Conservation (phyloP, 2,888 invertebrate genomes). For the Acanthosepion esculentum region DNA sequence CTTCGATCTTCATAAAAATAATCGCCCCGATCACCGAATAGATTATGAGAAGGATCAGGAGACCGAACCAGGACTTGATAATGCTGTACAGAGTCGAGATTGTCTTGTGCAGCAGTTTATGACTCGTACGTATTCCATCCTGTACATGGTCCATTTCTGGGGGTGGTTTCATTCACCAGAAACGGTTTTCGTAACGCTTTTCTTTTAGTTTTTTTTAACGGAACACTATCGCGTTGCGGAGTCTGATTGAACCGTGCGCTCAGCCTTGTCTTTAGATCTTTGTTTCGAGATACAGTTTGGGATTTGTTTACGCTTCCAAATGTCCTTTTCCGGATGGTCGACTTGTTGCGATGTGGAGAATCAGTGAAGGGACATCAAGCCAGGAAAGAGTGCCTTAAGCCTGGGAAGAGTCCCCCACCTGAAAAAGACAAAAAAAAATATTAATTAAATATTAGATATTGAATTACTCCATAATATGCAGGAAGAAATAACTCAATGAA, state of each 20-base stretch:
- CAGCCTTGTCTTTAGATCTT: too few relatives aligned
- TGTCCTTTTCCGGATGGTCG: too few relatives aligned
- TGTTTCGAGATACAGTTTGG: too few relatives aligned
- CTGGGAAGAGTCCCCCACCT: slow-evolving; percentile 22
- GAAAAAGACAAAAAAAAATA: neutral
- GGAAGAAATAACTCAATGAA: too few relatives aligned
- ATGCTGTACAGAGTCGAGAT: neutral
- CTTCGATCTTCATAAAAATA: slow-evolving; percentile 87
- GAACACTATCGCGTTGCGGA: too few relatives aligned
- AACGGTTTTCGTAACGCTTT: too few relatives aligned
- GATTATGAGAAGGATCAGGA: slow-evolving; percentile 84
- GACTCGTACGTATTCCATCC: slow-evolving; percentile 14
- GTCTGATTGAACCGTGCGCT: too few relatives aligned
- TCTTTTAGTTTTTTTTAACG: too few relatives aligned
- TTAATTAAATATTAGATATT: neutral
- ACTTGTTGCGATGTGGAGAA: neutral
- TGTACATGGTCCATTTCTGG: slow-evolving; percentile 43
- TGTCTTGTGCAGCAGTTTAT: neutral
- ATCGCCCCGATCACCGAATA: slow-evolving; percentile 89
- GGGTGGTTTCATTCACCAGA: neutral
- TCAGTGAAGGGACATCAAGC: slow-evolving; percentile 33
- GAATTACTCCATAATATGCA: too few relatives aligned
- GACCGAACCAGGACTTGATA: slow-evolving; percentile 78
- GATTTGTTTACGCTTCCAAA: too few relatives aligned
- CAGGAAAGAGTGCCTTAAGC: slow-evolving; percentile 9